Base-by-base conservation (phyloP, 2,113 vertebrate genomes). In the Corydoras maculifer region DNA sequence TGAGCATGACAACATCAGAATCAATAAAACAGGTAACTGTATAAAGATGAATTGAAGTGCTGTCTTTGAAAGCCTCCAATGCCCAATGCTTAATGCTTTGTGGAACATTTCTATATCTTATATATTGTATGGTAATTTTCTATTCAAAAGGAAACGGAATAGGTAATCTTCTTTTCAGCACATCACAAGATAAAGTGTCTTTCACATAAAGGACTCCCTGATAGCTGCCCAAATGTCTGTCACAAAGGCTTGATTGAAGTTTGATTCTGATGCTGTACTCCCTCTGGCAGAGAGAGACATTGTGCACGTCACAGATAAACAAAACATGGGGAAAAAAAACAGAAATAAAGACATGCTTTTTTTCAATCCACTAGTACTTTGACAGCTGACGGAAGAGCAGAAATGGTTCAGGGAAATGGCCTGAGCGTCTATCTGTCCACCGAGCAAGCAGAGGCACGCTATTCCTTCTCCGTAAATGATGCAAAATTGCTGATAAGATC, bases 401-500 rank as follows among this genome's bases (percentile, higher is more conserved):
- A 89, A 88, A 87, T 81, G 86, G 83, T 86, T 74, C 81, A 81
- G 87, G 88, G 87, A 86, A 84, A 86, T 86, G 87, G 85, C 86
- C 87, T 69, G 73, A 75, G 86, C 84, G 82, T 84, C 85, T 90
- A 86, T 89, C 82, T 84, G 81, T 75, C 65, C 14, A 71, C 77
- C 80, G 81, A 77, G 70, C 82, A 35, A 50, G 32, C 14, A 68
- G 62, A 55, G 58, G 57, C 68, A 74, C 35, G 62, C 83, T 82
- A 79, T 83, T 79, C 86, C 82, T 80, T 71, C 76, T 61, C 76
- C 68, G 80, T 85, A 88, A 87, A 86, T 84, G 85, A 90, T 90
- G 89, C 88, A 91, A 79, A 92, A 92, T 90, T 87, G 83, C 77
- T 77, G 85, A 86, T 86, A 84, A 83, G 89, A 89, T 89, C 91